Evolutionary conservation across 2,113 vertebrate species (phyloP).

Genomic region (Trogon melanurus): DNA sequence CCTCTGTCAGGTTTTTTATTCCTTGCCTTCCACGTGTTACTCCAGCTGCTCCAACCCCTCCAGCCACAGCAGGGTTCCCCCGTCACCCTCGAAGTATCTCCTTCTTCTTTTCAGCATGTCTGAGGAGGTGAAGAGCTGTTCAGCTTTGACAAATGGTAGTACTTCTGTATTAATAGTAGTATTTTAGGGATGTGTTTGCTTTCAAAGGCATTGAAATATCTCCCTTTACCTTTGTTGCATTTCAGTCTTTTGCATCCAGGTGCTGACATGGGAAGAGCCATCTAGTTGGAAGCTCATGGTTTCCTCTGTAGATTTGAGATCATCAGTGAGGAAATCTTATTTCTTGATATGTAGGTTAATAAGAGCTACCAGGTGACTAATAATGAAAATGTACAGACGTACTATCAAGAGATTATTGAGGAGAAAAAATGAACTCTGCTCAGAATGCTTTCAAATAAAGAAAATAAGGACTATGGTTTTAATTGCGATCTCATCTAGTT

Average conservation of each 20-base stretch:
- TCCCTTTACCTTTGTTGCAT: neutral
- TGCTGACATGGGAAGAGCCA: neutral
- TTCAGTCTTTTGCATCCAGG: neutral
- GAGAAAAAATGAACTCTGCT: neutral
- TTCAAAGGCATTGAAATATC: neutral
- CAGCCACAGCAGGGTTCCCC: neutral
- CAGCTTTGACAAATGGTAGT: neutral
- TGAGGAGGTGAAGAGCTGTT: neutral
- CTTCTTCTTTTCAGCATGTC: neutral
- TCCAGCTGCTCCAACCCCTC: neutral
- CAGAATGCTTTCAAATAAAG: neutral
- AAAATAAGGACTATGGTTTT: neutral
- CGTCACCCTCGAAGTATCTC: neutral
- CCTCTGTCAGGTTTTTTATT: neutral
- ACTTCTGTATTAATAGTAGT: neutral
- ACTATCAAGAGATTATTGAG: neutral
- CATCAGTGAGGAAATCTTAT: neutral
- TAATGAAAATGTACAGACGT: neutral
- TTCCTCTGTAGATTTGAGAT: neutral
- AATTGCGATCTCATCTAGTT: neutral
- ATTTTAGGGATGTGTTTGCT: neutral
- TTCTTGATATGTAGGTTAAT: neutral
- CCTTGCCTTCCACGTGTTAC: neutral
- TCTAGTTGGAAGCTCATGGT: neutral
- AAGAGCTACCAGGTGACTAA: neutral